A percentile compares a stretch with the other conserved stretches of the same genome.
phyloP scores from a whole-genome alignment of 2,113 vertebrate species.

The Geococcyx californianus region DNA sequence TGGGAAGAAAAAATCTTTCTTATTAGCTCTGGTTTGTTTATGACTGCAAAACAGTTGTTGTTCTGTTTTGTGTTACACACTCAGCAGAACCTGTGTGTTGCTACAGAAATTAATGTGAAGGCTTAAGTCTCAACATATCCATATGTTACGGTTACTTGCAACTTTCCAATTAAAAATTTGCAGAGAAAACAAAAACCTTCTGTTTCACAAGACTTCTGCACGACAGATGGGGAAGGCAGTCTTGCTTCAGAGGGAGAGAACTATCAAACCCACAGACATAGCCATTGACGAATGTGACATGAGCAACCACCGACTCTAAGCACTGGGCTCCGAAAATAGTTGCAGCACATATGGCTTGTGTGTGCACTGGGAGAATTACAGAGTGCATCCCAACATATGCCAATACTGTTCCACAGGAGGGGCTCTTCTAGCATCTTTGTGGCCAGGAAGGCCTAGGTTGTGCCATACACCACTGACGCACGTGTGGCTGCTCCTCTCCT shows the following conservation, averaged over 20 bases:
- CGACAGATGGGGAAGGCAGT: neutral
- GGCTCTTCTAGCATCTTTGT: neutral
- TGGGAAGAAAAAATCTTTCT: neutral
- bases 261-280: neutral
- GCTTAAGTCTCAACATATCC: neutral
- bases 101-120: neutral
- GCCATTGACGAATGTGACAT: neutral
- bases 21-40: neutral
- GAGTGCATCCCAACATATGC: neutral
- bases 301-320: fast-evolving
- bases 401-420: neutral
- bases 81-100: neutral
- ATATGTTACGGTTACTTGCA: neutral
- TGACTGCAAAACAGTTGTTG: neutral
- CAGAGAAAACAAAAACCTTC: neutral
- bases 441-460: neutral
- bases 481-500: fast-evolving
- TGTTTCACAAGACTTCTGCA: neutral
- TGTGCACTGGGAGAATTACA: fast-evolving
- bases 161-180: neutral
- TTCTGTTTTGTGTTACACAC: neutral
- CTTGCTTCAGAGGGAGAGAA: neutral
- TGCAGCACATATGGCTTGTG: fast-evolving
- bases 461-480: fast-evolving
- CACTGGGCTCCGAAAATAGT: fast-evolving